Base-by-base conservation (phyloP, 2,797 vertebrate genomes). In the Scolopax bukidnonensis region DNA sequence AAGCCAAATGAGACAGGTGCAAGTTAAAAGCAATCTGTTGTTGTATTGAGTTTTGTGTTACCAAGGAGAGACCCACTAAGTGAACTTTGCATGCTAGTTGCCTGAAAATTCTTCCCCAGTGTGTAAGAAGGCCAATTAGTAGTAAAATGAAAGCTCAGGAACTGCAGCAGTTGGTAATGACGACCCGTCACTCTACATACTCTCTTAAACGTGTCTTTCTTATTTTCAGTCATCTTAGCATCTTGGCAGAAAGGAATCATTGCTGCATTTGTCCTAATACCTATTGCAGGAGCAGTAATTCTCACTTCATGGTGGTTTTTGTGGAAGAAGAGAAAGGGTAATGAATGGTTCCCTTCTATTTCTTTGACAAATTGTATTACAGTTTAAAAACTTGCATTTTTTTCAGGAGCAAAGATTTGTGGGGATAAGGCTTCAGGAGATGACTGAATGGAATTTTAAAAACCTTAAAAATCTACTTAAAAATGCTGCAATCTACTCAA, bases 191-290 rank as follows among this genome's bases (percentile, higher is more conserved):
- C 48, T 85, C 41, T 81, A 64, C 81, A 20, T 43, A 40, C 24
- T 24, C n/a, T 91, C 78, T 89, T 57, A 70, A 70, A 76, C 23
- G 1, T 57, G 20, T 90, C 77, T 94, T 23, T 70, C 61, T 89
- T 43, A 12, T 78, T 97, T 97, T 60, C 90, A 98, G 98, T 98
- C 40, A 91, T 97, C 81, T 93, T 98, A 80, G 98, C 98, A 30
- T 30, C 96, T 2, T 98, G 98, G 98, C 97, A 97, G 95, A 98
- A 98, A 96, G 96, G 97, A 73, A 70, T 98, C n/a, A 98, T 98
- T 40, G 95, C 96, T 25, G 50, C 95, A 2, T 80, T 95, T 57
- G 81, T 97, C 93, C 92, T 98, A 1, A 87, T 95, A n/a, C 45
- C 73, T 73, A 45, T 97, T 0, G 81, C 87, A 79, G 96, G 89